Evolutionary conservation across 2,888 invertebrate species (phyloP).

Genomic region (Monoplex corrugatus): DNA sequence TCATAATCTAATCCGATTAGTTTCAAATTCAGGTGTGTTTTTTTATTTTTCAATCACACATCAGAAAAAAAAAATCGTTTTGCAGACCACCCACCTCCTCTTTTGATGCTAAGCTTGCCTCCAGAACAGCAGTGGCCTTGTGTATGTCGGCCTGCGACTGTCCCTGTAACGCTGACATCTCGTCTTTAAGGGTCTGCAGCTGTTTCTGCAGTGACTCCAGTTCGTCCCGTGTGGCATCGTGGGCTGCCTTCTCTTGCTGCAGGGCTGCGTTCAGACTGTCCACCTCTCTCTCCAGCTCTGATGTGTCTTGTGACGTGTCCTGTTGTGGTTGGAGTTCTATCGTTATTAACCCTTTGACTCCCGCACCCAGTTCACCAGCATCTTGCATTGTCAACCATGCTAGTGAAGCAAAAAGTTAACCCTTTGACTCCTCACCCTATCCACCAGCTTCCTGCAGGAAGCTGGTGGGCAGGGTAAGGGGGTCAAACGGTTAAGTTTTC

Average conservation of each 20-base stretch:
- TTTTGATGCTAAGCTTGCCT: slow-evolving; percentile 68
- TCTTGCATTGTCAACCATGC: too few relatives aligned
- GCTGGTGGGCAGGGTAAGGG: too few relatives aligned
- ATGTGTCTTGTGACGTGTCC: slow-evolving; percentile 44
- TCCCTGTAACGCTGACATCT: slow-evolving; percentile 62
- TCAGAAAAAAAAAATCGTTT: not conserved
- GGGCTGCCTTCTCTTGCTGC: slow-evolving; percentile 72
- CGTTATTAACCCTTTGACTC: too few relatives aligned
- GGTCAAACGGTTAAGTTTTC: too few relatives aligned
- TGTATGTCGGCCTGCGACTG: slow-evolving; percentile 66
- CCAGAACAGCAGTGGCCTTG: slow-evolving; percentile 59
- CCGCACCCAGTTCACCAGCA: too few relatives aligned
- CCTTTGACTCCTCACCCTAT: too few relatives aligned
- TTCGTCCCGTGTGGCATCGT: slow-evolving; percentile 73
- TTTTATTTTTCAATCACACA: too few relatives aligned
- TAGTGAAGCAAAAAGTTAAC: too few relatives aligned
- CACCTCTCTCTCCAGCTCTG: slow-evolving; percentile 57
- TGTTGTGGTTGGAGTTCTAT: not conserved
- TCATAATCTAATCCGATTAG: too few relatives aligned
- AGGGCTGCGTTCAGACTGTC: slow-evolving; percentile 68
- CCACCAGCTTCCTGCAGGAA: too few relatives aligned
- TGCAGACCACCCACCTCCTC: slow-evolving; percentile 68
- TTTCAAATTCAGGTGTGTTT: too few relatives aligned
- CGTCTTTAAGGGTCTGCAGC: slow-evolving; percentile 63
- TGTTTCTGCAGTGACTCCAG: slow-evolving; percentile 74